Percentiles rank a stretch among this genome's conserved stretches.
Conservation (phyloP, 2,888 invertebrate species). For the Brenthis ino region DNA sequence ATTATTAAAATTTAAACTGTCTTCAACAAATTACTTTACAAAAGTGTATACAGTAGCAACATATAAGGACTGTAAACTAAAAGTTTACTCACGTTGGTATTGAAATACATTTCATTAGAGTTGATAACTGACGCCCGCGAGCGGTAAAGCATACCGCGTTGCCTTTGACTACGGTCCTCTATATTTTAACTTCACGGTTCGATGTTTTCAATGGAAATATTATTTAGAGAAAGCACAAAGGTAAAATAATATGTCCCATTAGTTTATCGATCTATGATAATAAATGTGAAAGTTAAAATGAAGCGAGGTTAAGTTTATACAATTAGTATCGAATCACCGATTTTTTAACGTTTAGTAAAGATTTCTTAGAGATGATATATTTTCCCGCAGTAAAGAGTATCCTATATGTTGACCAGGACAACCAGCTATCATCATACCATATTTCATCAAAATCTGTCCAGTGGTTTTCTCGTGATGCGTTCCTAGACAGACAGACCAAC, state of each 20-base stretch:
- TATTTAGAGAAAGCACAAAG: neutral
- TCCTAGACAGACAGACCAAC: too few relatives aligned
- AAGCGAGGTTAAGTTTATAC: too few relatives aligned
- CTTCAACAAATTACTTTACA: constrained; percentile 3
- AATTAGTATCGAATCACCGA: too few relatives aligned
- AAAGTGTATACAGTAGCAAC: neutral
- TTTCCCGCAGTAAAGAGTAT: too few relatives aligned
- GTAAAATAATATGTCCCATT: neutral
- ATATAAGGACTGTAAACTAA: constrained; percentile 16
- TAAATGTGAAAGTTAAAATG: too few relatives aligned
- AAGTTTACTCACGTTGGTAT: constrained; percentile 17
- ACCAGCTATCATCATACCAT: too few relatives aligned
- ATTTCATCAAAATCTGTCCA: too few relatives aligned
- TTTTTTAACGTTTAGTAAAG: too few relatives aligned
- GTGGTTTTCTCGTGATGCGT: too few relatives aligned
- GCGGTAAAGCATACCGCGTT: constrained; percentile 10
- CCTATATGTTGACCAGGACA: too few relatives aligned
- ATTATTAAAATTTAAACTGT: neutral
- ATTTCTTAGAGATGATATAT: too few relatives aligned
- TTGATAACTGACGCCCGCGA: constrained; percentile 23
- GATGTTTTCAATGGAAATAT: neutral
- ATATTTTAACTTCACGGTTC: constrained; percentile 6
- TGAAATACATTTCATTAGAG: constrained; percentile 24
- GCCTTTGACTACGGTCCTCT: constrained; percentile 42
- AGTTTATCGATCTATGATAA: too few relatives aligned